phyloP scores from a whole-genome alignment of 1,140 invertebrate genomes.

The Drosophila insularis region DNA sequence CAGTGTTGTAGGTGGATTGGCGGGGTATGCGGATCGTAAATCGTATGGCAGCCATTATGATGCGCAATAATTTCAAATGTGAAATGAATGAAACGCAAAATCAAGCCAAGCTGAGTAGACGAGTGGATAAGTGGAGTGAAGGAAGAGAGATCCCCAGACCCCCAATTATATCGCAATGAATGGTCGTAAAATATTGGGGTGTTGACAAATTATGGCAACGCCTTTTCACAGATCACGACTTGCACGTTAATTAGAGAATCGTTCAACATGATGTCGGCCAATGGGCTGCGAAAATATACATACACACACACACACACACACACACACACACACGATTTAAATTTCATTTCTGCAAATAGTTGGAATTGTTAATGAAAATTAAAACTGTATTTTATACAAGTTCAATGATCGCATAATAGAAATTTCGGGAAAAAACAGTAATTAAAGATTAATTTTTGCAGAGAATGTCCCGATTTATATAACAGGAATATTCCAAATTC shows the following conservation, averaged over 20 bases:
- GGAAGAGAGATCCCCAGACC: conserved; percentile 12
- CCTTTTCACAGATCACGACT: conserved; percentile 63
- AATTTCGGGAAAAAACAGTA: neutral
- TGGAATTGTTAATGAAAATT: neutral
- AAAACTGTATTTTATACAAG: neutral
- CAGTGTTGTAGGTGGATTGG: conserved; percentile 24
- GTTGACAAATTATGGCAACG: conserved; percentile 82
- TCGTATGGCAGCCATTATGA: conserved; percentile 75
- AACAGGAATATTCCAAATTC: no score
- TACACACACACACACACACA: neutral
- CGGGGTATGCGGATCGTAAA: conserved; percentile 42
- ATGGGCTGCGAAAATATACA: neutral
- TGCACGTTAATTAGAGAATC: conserved; percentile 62
- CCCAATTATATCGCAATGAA: conserved; percentile 79
- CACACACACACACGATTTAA: neutral
- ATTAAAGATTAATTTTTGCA: no score
- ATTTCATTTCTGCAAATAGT: neutral
- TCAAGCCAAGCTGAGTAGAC: neutral
- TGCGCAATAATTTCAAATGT: conserved; percentile 70
- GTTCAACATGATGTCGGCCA: neutral
- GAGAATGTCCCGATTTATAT: no score
- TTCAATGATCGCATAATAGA: neutral
- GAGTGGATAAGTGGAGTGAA: conserved; percentile 12
- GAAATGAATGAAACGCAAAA: conserved; percentile 45
- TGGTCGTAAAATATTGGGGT: conserved; percentile 81